Evolutionary conservation across 2,888 invertebrate genomes (phyloP).

Genomic region (Parnassius glacialis): DNA sequence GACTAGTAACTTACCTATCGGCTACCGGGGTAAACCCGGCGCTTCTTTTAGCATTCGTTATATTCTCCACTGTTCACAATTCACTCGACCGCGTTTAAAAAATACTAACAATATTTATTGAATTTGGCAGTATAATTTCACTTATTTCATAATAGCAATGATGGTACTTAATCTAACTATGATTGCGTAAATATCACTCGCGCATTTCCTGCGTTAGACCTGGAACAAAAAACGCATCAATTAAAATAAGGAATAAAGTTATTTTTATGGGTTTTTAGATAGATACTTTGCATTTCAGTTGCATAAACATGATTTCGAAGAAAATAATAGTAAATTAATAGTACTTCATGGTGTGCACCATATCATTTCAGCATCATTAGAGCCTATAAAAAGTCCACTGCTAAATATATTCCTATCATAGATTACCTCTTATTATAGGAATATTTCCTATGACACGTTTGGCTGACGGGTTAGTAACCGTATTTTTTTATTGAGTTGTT

Average conservation of each 20-base stretch:
- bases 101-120: conserved; percentile 38
- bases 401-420: too few relatives aligned
- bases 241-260: neutral
- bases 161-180: conserved; percentile 22
- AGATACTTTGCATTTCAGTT: too few relatives aligned
- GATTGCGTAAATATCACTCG: conserved; percentile 23
- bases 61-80: conserved; percentile 68
- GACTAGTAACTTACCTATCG: conserved; percentile 58
- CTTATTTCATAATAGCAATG: conserved; percentile 27
- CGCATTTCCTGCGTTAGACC: conserved; percentile 48
- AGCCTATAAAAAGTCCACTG: too few relatives aligned
- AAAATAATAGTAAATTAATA: too few relatives aligned
- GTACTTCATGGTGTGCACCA: too few relatives aligned
- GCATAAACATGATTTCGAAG: too few relatives aligned
- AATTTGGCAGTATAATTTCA: conserved; percentile 35
- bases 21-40: conserved; percentile 69
- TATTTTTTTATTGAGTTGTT: too few relatives aligned
- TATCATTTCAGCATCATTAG: too few relatives aligned
- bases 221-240: conserved; percentile 52
- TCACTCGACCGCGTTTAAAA: conserved; percentile 41
- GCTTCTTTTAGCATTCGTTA: conserved; percentile 52
- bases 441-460: too few relatives aligned
- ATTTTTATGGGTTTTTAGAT: neutral
- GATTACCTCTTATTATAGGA: too few relatives aligned
- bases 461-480: too few relatives aligned